A percentile compares a stretch with the other conserved stretches of the same genome.
These are phyloP conservation scores for Agriotes lineatus DNA, from an alignment of 2,888 invertebrate species.

Conservation along the genomic window DNA sequence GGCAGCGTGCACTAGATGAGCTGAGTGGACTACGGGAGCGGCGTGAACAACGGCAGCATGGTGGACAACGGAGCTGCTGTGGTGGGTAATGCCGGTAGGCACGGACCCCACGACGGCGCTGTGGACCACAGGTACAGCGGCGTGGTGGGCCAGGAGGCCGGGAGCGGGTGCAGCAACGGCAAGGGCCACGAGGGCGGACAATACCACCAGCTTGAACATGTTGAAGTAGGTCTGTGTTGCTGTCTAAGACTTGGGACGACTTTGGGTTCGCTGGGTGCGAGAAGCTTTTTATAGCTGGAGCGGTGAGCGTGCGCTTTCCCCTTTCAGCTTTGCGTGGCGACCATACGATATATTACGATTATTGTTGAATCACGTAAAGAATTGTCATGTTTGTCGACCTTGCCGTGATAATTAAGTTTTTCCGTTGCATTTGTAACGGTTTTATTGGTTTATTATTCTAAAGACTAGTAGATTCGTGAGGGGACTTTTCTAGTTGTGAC, in stretches of 20 bases:
- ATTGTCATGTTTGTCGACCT: conserved; percentile 27
- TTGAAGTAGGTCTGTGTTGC: conserved; percentile 46
- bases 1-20: conserved; percentile 48
- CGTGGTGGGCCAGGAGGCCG: conserved; percentile 56
- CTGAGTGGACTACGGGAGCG: conserved; percentile 47
- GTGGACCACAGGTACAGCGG: conserved; percentile 55
- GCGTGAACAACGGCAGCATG: conserved; percentile 59
- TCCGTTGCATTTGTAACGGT: neutral
- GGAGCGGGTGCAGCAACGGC: conserved; percentile 69
- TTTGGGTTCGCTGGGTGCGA: conserved; percentile 9
- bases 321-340: conserved; percentile 39
- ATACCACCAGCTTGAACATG: conserved; percentile 61
- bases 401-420: conserved; percentile 17
- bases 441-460: conserved; percentile 1
- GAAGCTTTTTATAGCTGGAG: conserved; percentile 25
- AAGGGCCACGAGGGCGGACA: conserved; percentile 73
- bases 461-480: neutral
- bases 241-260: conserved; percentile 13
- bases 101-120: conserved; percentile 52
- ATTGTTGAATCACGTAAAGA: conserved; percentile 27
- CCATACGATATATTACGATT: conserved; percentile 26
- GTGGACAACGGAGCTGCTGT: conserved; percentile 54
- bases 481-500: neutral
- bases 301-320: conserved; percentile 40
- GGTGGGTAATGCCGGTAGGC: conserved; percentile 54